phyloP scores from a whole-genome alignment of 2,888 invertebrate species.

The Drosophila sordidula region DNA sequence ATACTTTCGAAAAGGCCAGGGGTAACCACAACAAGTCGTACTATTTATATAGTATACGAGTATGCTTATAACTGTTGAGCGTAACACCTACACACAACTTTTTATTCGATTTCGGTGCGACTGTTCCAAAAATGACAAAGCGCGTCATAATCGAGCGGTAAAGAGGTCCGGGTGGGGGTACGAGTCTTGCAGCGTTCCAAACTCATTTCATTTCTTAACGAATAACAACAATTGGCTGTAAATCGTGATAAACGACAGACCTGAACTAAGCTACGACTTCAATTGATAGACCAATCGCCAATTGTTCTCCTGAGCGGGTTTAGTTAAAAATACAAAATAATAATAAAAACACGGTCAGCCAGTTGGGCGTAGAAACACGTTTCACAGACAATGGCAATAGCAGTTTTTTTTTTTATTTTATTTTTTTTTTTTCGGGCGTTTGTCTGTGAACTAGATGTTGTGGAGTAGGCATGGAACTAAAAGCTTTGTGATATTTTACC shows the following conservation, averaged over 20 bases:
- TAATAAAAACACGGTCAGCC: conserved; percentile 37
- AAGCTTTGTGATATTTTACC: conserved; percentile 13
- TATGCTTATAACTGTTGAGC: conserved; percentile 29
- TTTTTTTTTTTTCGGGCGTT: conserved; percentile 26
- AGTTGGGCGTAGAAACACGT: conserved; percentile 71
- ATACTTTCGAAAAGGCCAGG: conserved; percentile 71
- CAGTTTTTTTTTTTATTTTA: conserved; percentile 22
- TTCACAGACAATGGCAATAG: conserved; percentile 63
- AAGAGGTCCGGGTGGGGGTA: conserved; percentile 20
- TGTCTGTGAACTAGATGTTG: conserved; percentile 52
- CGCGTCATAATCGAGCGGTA: conserved; percentile 26
- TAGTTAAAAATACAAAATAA: conserved; percentile 22
- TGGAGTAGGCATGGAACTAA: conserved; percentile 10
- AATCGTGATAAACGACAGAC: conserved; percentile 68
- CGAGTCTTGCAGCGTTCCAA: conserved; percentile 26
- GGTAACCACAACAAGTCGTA: conserved; percentile 55
- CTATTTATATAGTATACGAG: conserved; percentile 21
- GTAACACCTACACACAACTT: conserved; percentile 51
- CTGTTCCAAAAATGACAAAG: conserved; percentile 48
- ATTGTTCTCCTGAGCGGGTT: conserved; percentile 61
- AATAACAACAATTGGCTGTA: conserved; percentile 61
- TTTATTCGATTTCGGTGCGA: conserved; percentile 15
- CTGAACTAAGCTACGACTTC: conserved; percentile 41
- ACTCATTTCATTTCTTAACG: conserved; percentile 41
- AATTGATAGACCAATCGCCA: conserved; percentile 62